Conservation (phyloP, 64 coral and sea anemone genomes). For the Pachyseris speciosa region DNA sequence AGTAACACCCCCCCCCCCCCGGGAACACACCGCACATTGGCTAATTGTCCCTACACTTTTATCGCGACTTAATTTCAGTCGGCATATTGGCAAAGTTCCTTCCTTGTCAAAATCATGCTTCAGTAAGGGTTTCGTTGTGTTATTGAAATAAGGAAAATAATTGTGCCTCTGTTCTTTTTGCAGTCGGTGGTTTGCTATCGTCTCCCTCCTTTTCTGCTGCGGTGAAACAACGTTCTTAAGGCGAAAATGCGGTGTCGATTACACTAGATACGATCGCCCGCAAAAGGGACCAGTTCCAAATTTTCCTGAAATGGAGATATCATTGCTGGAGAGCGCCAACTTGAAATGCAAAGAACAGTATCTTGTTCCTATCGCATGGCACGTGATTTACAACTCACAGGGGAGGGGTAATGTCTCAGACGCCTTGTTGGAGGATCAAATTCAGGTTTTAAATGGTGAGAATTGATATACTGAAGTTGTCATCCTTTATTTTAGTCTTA, state of each 20-base stretch:
- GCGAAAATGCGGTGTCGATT: background rate
- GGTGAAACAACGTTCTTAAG: background rate
- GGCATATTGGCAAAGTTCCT: too few relatives aligned
- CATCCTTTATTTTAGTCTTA: background rate
- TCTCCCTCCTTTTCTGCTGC: background rate
- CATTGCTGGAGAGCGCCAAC: background rate
- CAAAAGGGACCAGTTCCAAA: background rate
- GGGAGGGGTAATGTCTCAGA: conserved; percentile 53
- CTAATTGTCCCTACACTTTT: too few relatives aligned
- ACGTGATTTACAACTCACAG: conserved; percentile 22
- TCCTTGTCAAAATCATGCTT: too few relatives aligned
- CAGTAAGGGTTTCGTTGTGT: background rate
- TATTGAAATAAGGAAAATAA: background rate
- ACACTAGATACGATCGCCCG: background rate
- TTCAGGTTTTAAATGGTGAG: conserved; percentile 57
- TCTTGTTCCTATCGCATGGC: conserved; percentile 62
- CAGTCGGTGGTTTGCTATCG: background rate
- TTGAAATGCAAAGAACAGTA: conserved; percentile 50
- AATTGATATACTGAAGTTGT: background rate
- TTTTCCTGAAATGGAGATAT: background rate
- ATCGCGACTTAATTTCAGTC: too few relatives aligned
- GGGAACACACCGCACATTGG: too few relatives aligned
- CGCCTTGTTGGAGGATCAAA: conserved; percentile 14
- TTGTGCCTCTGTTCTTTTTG: background rate
- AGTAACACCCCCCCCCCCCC: too few relatives aligned